Conservation (phyloP, 1,140 invertebrate genomes). For the Patella vulgata region DNA sequence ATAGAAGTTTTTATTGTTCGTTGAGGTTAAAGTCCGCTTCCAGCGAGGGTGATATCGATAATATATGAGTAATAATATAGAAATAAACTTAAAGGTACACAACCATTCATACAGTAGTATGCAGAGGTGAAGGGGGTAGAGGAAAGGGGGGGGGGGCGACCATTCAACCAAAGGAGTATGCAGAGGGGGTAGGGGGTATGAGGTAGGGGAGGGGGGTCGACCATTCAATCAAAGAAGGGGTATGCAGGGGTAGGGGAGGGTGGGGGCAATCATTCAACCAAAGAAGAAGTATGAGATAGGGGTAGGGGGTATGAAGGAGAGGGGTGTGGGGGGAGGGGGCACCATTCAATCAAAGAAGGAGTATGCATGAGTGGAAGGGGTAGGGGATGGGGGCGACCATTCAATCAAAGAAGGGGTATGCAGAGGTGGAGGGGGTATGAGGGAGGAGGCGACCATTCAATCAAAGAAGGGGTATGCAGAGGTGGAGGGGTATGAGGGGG, state of each 20-base stretch:
- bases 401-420: neutral
- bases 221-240: neutral
- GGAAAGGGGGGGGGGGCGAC: neutral
- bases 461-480: neutral
- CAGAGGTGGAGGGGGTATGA: slow-evolving; percentile 12
- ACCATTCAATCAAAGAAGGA: neutral
- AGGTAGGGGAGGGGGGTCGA: neutral
- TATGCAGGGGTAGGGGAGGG: slow-evolving; percentile 11
- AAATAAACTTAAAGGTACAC: too few species aligned
- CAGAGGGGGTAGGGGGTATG: neutral
- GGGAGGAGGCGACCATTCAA: neutral
- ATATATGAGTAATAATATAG: too few species aligned
- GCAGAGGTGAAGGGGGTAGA: slow-evolving; percentile 2
- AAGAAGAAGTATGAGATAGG: slow-evolving; percentile 7
- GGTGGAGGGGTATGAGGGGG: too few species aligned
- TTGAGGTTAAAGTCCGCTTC: too few species aligned
- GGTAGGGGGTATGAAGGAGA: neutral
- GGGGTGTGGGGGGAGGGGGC: neutral
- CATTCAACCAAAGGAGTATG: neutral
- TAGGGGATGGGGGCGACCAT: neutral
- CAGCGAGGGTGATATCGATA: too few species aligned
- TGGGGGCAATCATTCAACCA: neutral
- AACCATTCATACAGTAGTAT: too few species aligned
- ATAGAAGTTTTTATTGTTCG: too few species aligned
- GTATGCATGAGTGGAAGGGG: neutral